phyloP scores from a whole-genome alignment of 2,888 invertebrate genomes.

The Noctua janthina region DNA sequence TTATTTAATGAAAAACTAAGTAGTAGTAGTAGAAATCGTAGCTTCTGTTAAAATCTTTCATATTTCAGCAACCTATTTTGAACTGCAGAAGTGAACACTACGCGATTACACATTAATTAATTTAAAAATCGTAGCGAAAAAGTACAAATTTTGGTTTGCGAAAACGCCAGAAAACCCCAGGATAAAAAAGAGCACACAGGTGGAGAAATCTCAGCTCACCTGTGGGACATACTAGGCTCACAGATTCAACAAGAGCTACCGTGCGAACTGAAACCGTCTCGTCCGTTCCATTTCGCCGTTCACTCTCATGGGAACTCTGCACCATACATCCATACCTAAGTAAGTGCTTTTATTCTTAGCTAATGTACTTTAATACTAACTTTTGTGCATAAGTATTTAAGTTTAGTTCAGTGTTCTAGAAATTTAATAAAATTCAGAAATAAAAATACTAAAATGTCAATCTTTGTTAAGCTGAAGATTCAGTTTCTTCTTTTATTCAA shows the following conservation, averaged over 20 bases:
- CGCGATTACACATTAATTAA: not conserved
- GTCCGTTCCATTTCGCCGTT: constrained; percentile 3
- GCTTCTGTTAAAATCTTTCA: not conserved
- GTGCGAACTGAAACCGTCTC: constrained; percentile 7
- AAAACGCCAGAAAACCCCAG: not conserved
- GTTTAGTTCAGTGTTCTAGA: not conserved
- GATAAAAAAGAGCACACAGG: constrained; percentile 28
- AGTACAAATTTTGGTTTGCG: not conserved
- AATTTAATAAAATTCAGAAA: not conserved
- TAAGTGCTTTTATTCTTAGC: constrained; percentile 18
- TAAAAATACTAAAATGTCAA: not conserved
- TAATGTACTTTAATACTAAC: not conserved
- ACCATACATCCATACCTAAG: not conserved
- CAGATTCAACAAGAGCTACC: constrained; percentile 37
- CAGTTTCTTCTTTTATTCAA: not conserved
- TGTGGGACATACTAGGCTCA: constrained; percentile 50
- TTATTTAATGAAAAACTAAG: not conserved
- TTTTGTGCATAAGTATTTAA: not conserved
- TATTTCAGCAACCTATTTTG: not conserved
- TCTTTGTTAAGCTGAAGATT: not conserved
- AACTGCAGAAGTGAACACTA: not conserved
- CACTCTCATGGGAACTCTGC: constrained; percentile 19
- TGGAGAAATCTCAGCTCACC: constrained; percentile 44
- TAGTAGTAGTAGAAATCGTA: not conserved
- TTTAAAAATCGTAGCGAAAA: not conserved